Conservation (phyloP, 2,797 vertebrate species). For the Tolypeutes matacus region DNA sequence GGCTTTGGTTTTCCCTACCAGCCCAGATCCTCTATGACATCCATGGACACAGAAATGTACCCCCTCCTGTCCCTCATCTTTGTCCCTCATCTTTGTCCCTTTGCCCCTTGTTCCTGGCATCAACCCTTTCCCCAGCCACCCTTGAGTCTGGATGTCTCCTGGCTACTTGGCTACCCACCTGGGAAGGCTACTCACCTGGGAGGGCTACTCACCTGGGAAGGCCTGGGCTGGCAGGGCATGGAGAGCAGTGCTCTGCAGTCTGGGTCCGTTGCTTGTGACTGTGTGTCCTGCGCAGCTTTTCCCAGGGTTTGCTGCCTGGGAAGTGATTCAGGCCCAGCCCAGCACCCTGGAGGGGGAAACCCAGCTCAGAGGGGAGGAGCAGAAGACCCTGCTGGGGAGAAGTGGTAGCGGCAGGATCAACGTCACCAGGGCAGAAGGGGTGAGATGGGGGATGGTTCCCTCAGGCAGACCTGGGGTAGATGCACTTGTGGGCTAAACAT, state of each 20-base stretch:
- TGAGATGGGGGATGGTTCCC: not conserved
- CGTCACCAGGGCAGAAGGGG: not conserved
- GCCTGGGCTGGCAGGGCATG: not conserved
- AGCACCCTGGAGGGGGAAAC: slow-evolving; percentile 25
- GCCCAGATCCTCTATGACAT: not conserved
- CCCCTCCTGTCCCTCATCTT: not conserved
- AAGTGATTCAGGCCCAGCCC: slow-evolving; percentile 49
- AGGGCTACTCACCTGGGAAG: slow-evolving; percentile 61
- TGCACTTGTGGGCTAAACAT: not conserved
- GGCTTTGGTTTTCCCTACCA: not conserved
- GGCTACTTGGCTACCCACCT: slow-evolving; percentile 50
- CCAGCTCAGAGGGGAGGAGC: not conserved
- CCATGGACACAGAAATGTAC: not conserved
- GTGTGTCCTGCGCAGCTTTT: not conserved
- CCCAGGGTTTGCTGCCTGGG: not conserved
- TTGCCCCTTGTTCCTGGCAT: not conserved
- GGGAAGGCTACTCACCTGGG: slow-evolving; percentile 59
- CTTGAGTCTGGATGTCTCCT: not conserved
- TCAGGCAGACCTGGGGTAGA: not conserved
- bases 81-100: not conserved
- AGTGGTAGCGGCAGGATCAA: not conserved
- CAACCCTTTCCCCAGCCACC: not conserved
- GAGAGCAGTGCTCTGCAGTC: not conserved
- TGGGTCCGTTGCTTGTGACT: not conserved
- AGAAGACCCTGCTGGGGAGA: not conserved